Conservation (phyloP, 2,797 vertebrate genomes). For the Bradypodion ventrale region DNA sequence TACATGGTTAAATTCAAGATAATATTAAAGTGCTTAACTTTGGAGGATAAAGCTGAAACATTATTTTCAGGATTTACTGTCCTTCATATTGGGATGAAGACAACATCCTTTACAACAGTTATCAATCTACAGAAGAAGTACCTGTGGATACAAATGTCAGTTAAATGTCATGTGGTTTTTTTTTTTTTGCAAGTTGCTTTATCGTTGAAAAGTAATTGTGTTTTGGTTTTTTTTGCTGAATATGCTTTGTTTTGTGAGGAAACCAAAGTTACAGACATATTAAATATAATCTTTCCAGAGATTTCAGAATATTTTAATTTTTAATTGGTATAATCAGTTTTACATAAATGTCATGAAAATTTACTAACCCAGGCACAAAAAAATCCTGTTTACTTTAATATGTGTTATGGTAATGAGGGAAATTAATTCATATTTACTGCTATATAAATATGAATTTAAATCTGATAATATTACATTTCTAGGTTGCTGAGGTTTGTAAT, state of each 20-base stretch:
- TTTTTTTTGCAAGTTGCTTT: constrained; percentile 27
- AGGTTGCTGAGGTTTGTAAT: too few species aligned
- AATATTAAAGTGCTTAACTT: background rate
- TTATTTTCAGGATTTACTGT: background rate
- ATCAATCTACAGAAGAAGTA: constrained; percentile 29
- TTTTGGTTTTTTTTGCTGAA: constrained; percentile 34
- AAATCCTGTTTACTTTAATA: background rate
- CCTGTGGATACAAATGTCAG: background rate
- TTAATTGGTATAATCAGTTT: constrained; percentile 11
- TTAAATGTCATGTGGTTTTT: constrained; percentile 27
- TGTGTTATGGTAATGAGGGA: background rate
- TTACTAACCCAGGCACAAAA: constrained; percentile 9
- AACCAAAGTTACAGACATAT: constrained; percentile 37
- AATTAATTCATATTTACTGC: background rate
- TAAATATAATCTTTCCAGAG: constrained; percentile 20
- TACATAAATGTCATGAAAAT: constrained; percentile 16
- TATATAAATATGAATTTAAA: background rate
- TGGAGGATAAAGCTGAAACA: background rate
- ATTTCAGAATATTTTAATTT: constrained; percentile 31
- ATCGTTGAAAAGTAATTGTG: constrained; percentile 37
- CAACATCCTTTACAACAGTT: background rate
- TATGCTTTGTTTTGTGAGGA: constrained; percentile 36
- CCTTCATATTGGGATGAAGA: background rate
- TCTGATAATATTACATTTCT: background rate
- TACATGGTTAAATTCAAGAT: background rate